Percentiles rank a stretch among this genome's conserved stretches.
These are phyloP conservation scores for Gavialis gangeticus DNA, from an alignment of 2,113 vertebrate species.

Conservation along the genomic window DNA sequence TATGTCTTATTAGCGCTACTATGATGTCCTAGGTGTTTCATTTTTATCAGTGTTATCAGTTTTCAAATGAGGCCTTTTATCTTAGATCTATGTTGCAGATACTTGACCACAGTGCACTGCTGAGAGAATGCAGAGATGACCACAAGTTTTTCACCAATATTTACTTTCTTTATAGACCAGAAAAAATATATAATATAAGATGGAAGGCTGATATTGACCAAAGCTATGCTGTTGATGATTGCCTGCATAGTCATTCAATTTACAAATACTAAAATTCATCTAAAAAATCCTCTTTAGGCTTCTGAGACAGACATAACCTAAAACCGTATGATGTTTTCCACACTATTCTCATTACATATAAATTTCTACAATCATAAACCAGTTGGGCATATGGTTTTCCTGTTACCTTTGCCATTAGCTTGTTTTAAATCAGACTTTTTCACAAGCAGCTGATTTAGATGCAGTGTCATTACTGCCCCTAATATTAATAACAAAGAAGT, in stretches of 20 bases:
- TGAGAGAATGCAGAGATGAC: background rate
- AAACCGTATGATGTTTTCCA: slow-evolving; percentile 48
- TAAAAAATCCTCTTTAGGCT: background rate
- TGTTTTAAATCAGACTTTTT: slow-evolving; percentile 16
- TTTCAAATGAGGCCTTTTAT: background rate
- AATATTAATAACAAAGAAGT: background rate
- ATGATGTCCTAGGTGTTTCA: slow-evolving; percentile 33
- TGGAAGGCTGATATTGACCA: slow-evolving; percentile 10
- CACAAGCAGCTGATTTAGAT: background rate
- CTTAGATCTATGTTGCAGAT: slow-evolving; percentile 31
- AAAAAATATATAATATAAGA: slow-evolving; percentile 49
- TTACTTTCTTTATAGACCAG: background rate
- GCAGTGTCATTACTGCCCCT: slow-evolving; percentile 1
- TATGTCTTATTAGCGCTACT: background rate
- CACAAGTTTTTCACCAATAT: slow-evolving; percentile 15
- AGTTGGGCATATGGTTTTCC: background rate
- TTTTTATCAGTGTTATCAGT: background rate
- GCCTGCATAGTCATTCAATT: slow-evolving; percentile 17
- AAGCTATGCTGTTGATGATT: slow-evolving; percentile 64
- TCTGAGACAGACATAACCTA: slow-evolving; percentile 33
- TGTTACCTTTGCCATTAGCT: background rate
- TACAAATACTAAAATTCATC: slow-evolving; percentile 56
- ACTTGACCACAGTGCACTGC: slow-evolving; percentile 12
- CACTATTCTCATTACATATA: background rate
- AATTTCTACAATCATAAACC: slow-evolving; percentile 6